Evolutionary conservation across 2,888 invertebrate genomes (phyloP), one percentile per base, ranked within the genome.

Genomic region (Nomada flava): DNA sequence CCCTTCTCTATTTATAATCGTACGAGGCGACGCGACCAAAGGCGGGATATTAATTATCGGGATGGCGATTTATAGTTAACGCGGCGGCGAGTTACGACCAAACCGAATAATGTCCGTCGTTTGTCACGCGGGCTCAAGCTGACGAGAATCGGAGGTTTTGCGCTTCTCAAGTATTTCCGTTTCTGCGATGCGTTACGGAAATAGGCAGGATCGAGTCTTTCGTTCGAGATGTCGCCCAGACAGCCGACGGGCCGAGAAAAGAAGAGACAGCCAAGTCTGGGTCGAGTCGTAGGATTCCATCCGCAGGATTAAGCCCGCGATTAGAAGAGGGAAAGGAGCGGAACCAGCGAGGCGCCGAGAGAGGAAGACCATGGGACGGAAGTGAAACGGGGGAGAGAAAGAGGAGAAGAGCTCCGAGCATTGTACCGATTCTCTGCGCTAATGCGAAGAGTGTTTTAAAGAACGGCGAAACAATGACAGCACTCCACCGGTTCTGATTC

Each of bases 361-460:
- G 5, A 20, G 10, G 29, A 42, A 23, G 13, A 47, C 15, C 9
- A 23, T 26, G 62, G 18, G 10, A 47, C 59, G 57, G 36, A 36
- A n/a, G n/a, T 15, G 7, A n/a, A 57, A n/a, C 42, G n/a, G 10
- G 5, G 18, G 73, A 15, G 42, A n/a, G 42, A 47, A 57, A 13
- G 52, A 42, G 53, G 2, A 26, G 26, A 53, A 74, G 44, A 50
- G 3, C 65, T 29, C 15, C 65, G 55, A 62, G 73, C 87, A 87
- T 89, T 87, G 88, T 87, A 81, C 88, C 86, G 88, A 91, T 88
- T 88, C 89, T 84, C 85, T 85, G 82, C 88, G 86, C 90, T 90
- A 89, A 91, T 88, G 85, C 79, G 70, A 74, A 87, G 85, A 86
- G 87, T 87, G 76, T 87, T 89, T 88, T 87, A 91, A 91, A 89